phyloP scores from a whole-genome alignment of 2,113 vertebrate genomes.

The Strigops habroptila region DNA sequence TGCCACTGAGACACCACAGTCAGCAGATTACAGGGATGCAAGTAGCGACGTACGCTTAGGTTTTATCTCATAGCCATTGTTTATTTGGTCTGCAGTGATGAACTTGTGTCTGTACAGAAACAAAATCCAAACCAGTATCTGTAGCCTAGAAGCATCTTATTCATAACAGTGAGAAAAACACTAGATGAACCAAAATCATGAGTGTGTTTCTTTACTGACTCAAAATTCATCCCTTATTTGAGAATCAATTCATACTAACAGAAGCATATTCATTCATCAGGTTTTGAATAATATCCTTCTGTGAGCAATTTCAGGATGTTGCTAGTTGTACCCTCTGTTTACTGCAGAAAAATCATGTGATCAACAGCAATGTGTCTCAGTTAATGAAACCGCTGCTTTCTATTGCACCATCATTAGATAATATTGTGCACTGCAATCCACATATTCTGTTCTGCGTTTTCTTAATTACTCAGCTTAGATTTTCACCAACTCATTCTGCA shows the following conservation, averaged over 20 bases:
- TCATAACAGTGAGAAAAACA: neutral
- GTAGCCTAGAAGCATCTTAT: neutral
- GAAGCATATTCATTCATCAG: neutral
- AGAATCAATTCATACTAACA: neutral
- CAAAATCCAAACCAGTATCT: neutral
- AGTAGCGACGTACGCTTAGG: accelerated
- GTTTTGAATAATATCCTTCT: neutral
- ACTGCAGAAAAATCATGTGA: neutral
- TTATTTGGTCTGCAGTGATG: neutral
- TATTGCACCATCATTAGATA: neutral
- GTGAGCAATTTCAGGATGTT: neutral
- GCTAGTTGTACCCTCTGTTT: neutral
- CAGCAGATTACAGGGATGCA: neutral
- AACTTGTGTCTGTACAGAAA: neutral
- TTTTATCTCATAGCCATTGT: neutral
- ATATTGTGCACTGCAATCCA: neutral
- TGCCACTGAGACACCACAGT: neutral
- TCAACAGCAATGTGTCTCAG: neutral
- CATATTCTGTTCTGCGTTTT: neutral
- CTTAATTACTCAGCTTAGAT: neutral
- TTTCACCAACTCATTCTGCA: neutral
- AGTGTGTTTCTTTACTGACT: neutral
- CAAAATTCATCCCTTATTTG: neutral
- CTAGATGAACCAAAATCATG: neutral
- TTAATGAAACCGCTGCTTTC: neutral